Evolutionary conservation across 2,113 vertebrate species (phyloP).

Genomic region (Microcebus jonahi): DNA sequence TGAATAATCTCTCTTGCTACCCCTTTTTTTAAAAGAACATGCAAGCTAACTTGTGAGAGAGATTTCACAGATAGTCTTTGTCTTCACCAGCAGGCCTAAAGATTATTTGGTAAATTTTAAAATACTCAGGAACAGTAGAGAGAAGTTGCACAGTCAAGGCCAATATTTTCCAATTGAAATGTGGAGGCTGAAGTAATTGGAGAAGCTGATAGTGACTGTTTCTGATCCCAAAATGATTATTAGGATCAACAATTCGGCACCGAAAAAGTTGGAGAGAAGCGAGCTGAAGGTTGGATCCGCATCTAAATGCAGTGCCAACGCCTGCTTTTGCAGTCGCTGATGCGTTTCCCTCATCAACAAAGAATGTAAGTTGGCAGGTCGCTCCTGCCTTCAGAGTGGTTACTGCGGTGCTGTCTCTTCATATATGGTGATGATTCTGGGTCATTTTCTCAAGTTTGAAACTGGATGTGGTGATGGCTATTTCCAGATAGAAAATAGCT

Average conservation of each 20-base stretch:
- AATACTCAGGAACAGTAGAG: not conserved
- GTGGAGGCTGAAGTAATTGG: not conserved
- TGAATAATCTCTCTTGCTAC: not conserved
- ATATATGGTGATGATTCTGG: not conserved
- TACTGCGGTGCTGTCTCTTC: not conserved
- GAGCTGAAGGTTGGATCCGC: not conserved
- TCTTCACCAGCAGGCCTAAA: not conserved
- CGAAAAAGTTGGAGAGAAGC: not conserved
- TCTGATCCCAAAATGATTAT: constrained; percentile 34
- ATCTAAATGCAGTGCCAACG: not conserved
- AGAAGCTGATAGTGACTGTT: constrained; percentile 33
- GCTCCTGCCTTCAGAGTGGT: not conserved
- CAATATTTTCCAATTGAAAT: not conserved
- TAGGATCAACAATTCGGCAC: not conserved
- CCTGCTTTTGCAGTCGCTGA: not conserved
- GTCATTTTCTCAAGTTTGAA: constrained; percentile 35
- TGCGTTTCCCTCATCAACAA: not conserved
- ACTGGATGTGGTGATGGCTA: not conserved
- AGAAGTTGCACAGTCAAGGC: not conserved
- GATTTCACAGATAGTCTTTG: not conserved
- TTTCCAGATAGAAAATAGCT: constrained; percentile 21
- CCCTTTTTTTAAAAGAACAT: not conserved
- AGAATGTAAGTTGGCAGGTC: constrained; percentile 45
- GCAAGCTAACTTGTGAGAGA: not conserved
- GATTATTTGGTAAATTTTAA: not conserved